Conservation (phyloP, 2,113 vertebrate genomes). For the Seriola quinqueradiata region DNA sequence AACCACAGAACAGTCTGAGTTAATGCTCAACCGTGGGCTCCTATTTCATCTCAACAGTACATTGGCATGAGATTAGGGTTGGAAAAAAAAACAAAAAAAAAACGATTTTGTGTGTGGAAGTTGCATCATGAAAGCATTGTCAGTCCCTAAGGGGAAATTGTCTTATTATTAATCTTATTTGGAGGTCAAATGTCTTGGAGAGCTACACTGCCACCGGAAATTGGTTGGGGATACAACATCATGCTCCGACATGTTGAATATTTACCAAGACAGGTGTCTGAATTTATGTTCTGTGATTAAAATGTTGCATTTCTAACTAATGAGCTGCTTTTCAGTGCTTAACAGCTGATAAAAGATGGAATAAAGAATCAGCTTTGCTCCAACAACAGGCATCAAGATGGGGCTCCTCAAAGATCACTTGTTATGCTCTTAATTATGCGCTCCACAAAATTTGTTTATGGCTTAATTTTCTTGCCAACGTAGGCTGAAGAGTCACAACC, state of each 20-base stretch:
- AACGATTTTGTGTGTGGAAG: background rate
- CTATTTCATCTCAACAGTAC: background rate
- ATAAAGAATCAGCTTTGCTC: constrained; percentile 6
- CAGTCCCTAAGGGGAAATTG: background rate
- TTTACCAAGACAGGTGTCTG: background rate
- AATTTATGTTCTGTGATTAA: background rate
- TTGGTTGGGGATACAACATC: background rate
- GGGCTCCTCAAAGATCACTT: background rate
- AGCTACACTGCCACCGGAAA: background rate
- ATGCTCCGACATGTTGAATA: background rate
- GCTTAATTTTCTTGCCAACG: constrained; percentile 8
- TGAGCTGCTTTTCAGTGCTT: background rate
- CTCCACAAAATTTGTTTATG: background rate
- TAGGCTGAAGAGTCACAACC: background rate
- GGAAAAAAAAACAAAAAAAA: background rate
- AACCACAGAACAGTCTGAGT: background rate
- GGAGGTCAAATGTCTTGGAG: constrained; percentile 21
- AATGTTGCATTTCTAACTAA: background rate
- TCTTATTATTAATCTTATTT: background rate
- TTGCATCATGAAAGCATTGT: background rate
- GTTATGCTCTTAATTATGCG: constrained; percentile 2
- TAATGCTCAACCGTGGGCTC: background rate
- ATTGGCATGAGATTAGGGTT: background rate
- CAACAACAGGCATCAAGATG: background rate
- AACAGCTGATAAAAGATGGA: background rate